phyloP scores from a whole-genome alignment of 2,797 vertebrate genomes.

The Chelidonichthys spinosus region DNA sequence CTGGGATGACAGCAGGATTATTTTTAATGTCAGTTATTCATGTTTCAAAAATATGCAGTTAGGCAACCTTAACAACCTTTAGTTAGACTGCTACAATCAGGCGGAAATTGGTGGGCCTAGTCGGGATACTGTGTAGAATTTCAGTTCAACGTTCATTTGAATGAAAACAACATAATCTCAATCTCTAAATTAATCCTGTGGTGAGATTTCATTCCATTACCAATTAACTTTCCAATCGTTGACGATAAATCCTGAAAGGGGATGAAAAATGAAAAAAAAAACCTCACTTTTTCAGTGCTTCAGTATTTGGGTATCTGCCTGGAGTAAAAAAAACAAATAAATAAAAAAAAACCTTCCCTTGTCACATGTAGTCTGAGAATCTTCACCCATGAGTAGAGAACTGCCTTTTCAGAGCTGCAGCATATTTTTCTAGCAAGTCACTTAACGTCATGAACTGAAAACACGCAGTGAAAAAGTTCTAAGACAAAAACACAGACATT shows the following conservation, averaged over 20 bases:
- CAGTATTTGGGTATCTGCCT: neutral
- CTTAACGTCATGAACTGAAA: too few relatives aligned
- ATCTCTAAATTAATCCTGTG: neutral
- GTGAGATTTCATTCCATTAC: neutral
- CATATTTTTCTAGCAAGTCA: too few relatives aligned
- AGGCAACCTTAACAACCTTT: neutral
- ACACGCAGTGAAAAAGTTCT: too few relatives aligned
- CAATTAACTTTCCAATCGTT: neutral
- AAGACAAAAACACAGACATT: too few relatives aligned
- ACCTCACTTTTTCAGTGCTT: neutral
- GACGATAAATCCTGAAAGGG: neutral
- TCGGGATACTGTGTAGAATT: too few relatives aligned
- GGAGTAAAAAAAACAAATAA: too few relatives aligned
- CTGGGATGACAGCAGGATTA: conserved; percentile 42
- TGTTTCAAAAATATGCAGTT: neutral
- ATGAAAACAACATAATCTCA: neutral
- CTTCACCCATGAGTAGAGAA: too few relatives aligned
- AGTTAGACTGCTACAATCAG: neutral
- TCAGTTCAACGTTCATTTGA: too few relatives aligned
- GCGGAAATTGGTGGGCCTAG: too few relatives aligned
- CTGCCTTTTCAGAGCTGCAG: too few relatives aligned
- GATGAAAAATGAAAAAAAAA: neutral
- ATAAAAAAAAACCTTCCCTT: too few relatives aligned
- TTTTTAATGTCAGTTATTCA: neutral
- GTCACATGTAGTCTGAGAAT: too few relatives aligned